Evolutionary conservation across 1,140 invertebrate species (phyloP), one percentile per base, ranked within the genome.

Genomic region (Drosophila dunni): DNA sequence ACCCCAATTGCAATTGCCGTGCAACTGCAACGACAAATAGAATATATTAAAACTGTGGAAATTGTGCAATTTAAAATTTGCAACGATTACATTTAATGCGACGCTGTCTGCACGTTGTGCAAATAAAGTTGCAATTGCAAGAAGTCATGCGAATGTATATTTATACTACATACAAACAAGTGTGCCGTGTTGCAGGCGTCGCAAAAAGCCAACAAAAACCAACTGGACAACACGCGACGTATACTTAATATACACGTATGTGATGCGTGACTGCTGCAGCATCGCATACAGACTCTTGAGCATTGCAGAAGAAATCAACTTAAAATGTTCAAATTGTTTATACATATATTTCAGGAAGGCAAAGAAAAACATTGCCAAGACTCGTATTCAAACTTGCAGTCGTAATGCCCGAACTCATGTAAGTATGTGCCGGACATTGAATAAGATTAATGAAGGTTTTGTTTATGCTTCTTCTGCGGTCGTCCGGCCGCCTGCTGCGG

Each of bases 321-420:
- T 89, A 78, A 88, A 88, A 88, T 88, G 84, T 89, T 84, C 75
- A 88, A 88, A 88, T 88, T 88, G 84, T 88, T 88, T 88, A 84
- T 88, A 78, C 69, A 80, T 88, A 78, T 72, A 80, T 81, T 33
- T 50, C 17, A 38, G 33, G 11, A 20, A 13, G 57, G 42, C 61
- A 72, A 70, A 74, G 48, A 54, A 80, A 45, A 67, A 48, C 15
- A 20, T 11, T 36, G 42, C 33, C 13, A 53, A 29, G 13, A 45
- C 44, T 46, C 44, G 7, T 29, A 29, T 29, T 29, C 24, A 29
- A 29, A 29, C 24, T 29, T 29, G 24, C 24, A 46, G 15, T 46
- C 44, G 44, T 50, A 70, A 63, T 70, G 61, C 58, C 46, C 44
- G 58, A 46, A 53, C 80, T 50, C 51, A 60, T 85, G 84, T 78